Percentiles rank a stretch among this genome's conserved stretches.
phyloP scores from a whole-genome alignment of 1,140 invertebrate genomes.

The Scaptomyza graminum region DNA sequence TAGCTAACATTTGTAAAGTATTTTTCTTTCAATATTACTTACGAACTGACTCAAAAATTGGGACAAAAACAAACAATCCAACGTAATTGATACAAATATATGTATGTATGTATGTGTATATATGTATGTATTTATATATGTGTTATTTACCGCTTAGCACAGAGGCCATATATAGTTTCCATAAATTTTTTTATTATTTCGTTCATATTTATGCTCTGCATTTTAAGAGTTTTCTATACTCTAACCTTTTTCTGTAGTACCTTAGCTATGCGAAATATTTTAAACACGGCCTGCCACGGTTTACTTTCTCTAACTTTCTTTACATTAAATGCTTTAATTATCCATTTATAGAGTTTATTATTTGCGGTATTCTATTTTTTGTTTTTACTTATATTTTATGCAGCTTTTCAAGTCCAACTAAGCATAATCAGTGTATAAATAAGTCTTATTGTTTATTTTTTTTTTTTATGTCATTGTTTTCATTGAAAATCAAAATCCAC shows the following conservation, averaged over 20 bases:
- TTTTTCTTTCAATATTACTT: conserved; percentile 48
- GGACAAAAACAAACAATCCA: conserved; percentile 67
- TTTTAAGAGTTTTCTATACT: conserved; percentile 5
- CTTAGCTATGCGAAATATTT: conserved; percentile 46
- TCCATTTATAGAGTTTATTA: conserved; percentile 4
- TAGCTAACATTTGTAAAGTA: conserved; percentile 77
- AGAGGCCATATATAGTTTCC: conserved; percentile 42
- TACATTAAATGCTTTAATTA: conserved; percentile 73
- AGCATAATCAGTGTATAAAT: conserved; percentile 81
- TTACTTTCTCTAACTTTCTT: conserved; percentile 26
- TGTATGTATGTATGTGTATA: conserved; percentile 15
- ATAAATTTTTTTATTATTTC: conserved; percentile 13
- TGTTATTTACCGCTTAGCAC: conserved; percentile 38
- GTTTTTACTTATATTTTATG: conserved; percentile 41
- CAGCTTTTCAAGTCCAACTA: conserved; percentile 72
- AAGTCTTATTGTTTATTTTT: conserved; percentile 74
- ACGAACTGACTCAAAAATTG: conserved; percentile 50
- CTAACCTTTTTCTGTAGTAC: neutral
- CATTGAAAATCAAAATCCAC: conserved; percentile 58
- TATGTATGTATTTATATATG: conserved; percentile 1
- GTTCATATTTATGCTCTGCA: conserved; percentile 34
- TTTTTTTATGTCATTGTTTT: conserved; percentile 38
- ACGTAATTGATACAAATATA: conserved; percentile 69
- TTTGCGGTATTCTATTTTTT: conserved; percentile 18
- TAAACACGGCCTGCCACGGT: conserved; percentile 69